Evolutionary conservation across 1,140 invertebrate species (phyloP).

Genomic region (Palaemon carinicauda): DNA sequence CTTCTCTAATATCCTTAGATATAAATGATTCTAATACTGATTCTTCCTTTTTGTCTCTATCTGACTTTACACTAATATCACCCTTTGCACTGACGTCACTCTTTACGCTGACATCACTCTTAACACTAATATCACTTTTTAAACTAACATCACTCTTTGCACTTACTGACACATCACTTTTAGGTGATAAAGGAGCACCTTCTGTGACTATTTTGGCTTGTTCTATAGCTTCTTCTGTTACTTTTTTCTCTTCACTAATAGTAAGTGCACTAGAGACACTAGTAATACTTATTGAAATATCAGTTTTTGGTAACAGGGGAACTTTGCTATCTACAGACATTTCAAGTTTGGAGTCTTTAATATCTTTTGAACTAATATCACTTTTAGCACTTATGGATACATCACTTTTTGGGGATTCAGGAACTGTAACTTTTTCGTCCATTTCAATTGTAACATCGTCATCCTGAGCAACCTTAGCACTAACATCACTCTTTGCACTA

Average conservation of each 20-base stretch:
- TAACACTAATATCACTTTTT: conserved; percentile 3
- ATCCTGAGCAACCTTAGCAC: background rate
- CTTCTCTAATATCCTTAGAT: background rate
- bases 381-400: conserved; percentile 46
- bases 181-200: conserved; percentile 32
- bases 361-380: conserved; percentile 24
- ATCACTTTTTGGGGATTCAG: conserved; percentile 55
- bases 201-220: conserved; percentile 23
- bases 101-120: background rate
- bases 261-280: background rate
- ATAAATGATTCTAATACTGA: background rate
- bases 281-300: background rate
- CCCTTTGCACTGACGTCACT: conserved; percentile 32
- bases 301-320: background rate
- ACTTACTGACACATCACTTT: conserved; percentile 27
- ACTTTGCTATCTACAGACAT: background rate
- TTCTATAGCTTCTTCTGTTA: conserved; percentile 50
- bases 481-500: conserved; percentile 32
- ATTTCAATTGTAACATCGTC: conserved; percentile 20
- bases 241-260: conserved; percentile 23
- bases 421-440: conserved; percentile 31
- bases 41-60: background rate
- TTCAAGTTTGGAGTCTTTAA: background rate
- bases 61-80: conserved; percentile 18
- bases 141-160: conserved; percentile 24